phyloP scores from a whole-genome alignment of 2,888 invertebrate genomes.

The Abrostola triplasia region DNA sequence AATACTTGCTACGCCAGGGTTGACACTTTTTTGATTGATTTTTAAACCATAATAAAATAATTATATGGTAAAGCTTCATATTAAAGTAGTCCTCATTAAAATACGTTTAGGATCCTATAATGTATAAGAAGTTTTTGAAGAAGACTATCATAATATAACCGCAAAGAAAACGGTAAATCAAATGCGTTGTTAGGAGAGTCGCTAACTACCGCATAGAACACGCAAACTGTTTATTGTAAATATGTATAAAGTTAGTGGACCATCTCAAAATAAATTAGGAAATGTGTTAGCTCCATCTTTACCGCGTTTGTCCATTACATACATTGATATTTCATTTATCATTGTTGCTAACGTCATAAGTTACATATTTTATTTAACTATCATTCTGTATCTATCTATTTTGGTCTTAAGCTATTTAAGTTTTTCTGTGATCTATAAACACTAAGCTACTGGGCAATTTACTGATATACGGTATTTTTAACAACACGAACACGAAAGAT shows the following conservation, averaged over 20 bases:
- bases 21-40: slow-evolving; percentile 6
- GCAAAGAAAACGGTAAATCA: slow-evolving; percentile 29
- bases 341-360: too few species aligned
- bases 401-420: not conserved
- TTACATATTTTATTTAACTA: too few species aligned
- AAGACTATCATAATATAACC: slow-evolving; percentile 18
- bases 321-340: too few species aligned
- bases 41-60: not conserved
- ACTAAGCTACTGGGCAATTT: slow-evolving; percentile 20
- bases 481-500: slow-evolving; percentile 25
- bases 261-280: too few species aligned
- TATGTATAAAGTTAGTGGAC: too few species aligned
- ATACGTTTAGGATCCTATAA: too few species aligned
- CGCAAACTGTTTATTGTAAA: too few species aligned
- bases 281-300: too few species aligned
- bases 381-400: not conserved
- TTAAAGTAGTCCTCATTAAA: too few species aligned
- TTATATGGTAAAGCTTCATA: not conserved
- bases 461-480: slow-evolving; percentile 35
- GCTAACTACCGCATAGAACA: too few species aligned
- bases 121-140: not conserved
- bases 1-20: slow-evolving; percentile 20
- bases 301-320: too few species aligned
- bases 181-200: slow-evolving; percentile 29
- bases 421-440: slow-evolving; percentile 6